phyloP scores from a whole-genome alignment of 1,140 invertebrate genomes.

The Neomicropteryx cornuta region DNA sequence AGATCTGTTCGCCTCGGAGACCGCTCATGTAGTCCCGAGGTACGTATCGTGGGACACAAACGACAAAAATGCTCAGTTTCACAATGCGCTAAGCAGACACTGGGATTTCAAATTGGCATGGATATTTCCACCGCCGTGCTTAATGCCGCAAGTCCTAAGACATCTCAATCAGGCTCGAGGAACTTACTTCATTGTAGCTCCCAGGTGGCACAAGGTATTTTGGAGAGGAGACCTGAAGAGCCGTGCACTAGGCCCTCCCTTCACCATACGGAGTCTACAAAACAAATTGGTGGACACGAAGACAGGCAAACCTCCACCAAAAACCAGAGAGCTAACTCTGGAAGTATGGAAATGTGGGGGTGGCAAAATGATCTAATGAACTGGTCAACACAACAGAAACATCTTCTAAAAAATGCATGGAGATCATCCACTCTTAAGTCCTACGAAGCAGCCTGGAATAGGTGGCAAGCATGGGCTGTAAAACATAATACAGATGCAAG shows the following conservation, averaged over 20 bases:
- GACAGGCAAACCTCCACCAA: slow-evolving; percentile 10
- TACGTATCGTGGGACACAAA: slow-evolving; percentile 15
- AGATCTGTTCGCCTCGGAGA: slow-evolving; percentile 16
- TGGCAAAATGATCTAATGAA: slow-evolving; percentile 6
- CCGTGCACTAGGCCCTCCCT: slow-evolving; percentile 8
- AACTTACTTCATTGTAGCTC: slow-evolving; percentile 12
- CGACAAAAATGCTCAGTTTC: slow-evolving; percentile 13
- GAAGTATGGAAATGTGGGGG: slow-evolving; percentile 12
- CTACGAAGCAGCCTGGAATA: slow-evolving; percentile 9
- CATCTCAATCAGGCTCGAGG: slow-evolving; percentile 14
- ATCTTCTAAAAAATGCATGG: slow-evolving; percentile 8
- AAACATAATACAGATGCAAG: no score
- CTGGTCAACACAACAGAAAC: slow-evolving; percentile 9
- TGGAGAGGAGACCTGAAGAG: slow-evolving; percentile 14
- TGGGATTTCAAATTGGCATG: slow-evolving; percentile 17
- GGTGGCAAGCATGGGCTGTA: slow-evolving; percentile 10
- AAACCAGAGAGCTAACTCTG: slow-evolving; percentile 8
- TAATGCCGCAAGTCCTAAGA: slow-evolving; percentile 14
- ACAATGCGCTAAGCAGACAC: slow-evolving; percentile 16
- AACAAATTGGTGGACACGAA: slow-evolving; percentile 9
- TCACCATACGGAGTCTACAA: slow-evolving; percentile 9
- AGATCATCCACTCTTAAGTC: slow-evolving; percentile 10
- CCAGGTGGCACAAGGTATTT: slow-evolving; percentile 16
- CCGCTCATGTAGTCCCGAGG: slow-evolving; percentile 11
- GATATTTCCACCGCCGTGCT: slow-evolving; percentile 17